Evolutionary conservation across 2,113 vertebrate genomes (phyloP).

Genomic region (Xenopus borealis): DNA sequence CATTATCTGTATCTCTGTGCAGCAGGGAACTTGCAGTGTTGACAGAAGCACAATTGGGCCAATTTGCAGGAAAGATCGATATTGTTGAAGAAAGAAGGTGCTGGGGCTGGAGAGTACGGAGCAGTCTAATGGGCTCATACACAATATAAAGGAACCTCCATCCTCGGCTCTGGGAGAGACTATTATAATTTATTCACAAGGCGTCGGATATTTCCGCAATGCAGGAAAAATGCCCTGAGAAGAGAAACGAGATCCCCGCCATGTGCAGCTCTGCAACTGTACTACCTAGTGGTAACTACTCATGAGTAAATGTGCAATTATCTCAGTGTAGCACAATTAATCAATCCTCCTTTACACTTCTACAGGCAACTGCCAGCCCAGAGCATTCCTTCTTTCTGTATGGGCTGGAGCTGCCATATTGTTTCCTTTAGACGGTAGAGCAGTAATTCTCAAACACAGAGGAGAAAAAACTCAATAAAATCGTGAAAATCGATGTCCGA

Average conservation of each 20-base stretch:
- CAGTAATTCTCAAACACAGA: no score
- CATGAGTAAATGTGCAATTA: neutral
- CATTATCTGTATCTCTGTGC: slow-evolving; percentile 16
- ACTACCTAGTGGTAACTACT: neutral
- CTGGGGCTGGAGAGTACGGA: neutral
- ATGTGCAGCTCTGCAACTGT: no score
- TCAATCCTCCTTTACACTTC: no score
- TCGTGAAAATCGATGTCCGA: no score
- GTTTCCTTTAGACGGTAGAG: no score
- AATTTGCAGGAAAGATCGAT: slow-evolving; percentile 31
- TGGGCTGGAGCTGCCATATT: no score
- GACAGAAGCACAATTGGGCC: slow-evolving; percentile 6
- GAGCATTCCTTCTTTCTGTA: no score
- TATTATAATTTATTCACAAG: slow-evolving; percentile 21
- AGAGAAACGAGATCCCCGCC: neutral
- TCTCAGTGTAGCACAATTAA: no score
- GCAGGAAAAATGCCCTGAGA: neutral
- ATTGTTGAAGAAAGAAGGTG: slow-evolving; percentile 19
- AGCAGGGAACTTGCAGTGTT: slow-evolving; percentile 13
- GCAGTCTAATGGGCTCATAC: neutral
- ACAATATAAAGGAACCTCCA: neutral
- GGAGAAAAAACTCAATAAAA: no score
- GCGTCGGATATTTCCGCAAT: slow-evolving; percentile 19
- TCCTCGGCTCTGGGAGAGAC: neutral
- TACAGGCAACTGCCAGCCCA: no score